phyloP scores from a whole-genome alignment of 2,888 invertebrate genomes.

The Acanthopleura granulata region DNA sequence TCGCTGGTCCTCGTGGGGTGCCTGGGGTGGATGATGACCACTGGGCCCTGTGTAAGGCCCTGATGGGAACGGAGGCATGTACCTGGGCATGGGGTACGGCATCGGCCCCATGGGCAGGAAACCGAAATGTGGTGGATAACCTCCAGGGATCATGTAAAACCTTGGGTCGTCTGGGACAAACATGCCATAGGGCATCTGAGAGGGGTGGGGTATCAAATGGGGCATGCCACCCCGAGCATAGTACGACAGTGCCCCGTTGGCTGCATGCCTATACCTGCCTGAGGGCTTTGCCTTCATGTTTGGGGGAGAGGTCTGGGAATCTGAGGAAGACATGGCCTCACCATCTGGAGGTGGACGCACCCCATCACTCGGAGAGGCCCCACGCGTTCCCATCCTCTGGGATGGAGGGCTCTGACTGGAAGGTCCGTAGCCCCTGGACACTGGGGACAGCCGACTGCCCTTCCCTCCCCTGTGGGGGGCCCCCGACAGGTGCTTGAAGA shows the following conservation, averaged over 20 bases:
- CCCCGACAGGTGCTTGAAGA: neutral
- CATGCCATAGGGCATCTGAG: constrained; percentile 2
- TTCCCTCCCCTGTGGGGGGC: neutral
- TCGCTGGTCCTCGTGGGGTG: neutral
- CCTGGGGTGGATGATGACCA: neutral
- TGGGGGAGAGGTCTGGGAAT: neutral
- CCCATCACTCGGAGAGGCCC: neutral
- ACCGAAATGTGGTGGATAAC: neutral
- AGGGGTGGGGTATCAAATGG: neutral
- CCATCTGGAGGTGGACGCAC: neutral
- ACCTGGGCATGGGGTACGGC: neutral
- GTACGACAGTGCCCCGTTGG: neutral
- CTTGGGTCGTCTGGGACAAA: neutral
- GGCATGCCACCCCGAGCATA: neutral
- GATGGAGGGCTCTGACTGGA: neutral
- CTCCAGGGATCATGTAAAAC: neutral
- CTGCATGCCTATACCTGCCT: neutral
- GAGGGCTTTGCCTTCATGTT: neutral
- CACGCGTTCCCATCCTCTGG: neutral
- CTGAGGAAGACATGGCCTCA: neutral
- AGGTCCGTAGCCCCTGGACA: neutral
- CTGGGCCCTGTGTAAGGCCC: neutral
- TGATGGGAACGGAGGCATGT: constrained; percentile 2
- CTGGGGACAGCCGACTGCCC: neutral
- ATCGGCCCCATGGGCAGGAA: neutral